phyloP scores from a whole-genome alignment of 1,140 invertebrate species.

The Riptortus pedestris region DNA sequence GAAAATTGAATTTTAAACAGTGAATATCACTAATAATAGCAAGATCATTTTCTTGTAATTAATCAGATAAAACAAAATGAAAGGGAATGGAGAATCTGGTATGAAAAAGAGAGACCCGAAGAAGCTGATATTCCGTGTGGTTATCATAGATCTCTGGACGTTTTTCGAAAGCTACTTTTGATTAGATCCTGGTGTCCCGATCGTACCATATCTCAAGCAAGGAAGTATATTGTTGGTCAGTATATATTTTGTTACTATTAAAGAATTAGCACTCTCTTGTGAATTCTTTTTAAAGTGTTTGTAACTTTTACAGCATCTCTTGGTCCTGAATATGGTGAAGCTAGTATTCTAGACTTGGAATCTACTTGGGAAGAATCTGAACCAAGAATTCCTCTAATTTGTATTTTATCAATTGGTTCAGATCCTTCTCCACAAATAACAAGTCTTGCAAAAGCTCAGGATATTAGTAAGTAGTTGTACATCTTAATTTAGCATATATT shows the following conservation, averaged over 20 bases:
- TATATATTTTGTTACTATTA: slow-evolving; percentile 1
- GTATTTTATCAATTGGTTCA: slow-evolving; percentile 87
- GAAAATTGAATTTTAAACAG: no score
- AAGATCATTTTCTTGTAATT: no score
- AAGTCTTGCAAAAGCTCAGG: slow-evolving; percentile 71
- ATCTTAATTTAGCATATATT: slow-evolving; percentile 4
- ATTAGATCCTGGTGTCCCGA: slow-evolving; percentile 93
- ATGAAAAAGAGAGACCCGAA: slow-evolving; percentile 88
- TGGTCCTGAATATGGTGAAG: slow-evolving; percentile 82
- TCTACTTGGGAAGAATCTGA: slow-evolving; percentile 81
- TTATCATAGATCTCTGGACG: slow-evolving; percentile 76
- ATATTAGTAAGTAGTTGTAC: slow-evolving; percentile 67
- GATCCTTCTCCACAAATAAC: slow-evolving; percentile 93
- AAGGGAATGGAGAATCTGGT: slow-evolving; percentile 86
- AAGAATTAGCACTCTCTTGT: no score
- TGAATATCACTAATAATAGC: no score
- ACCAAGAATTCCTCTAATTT: slow-evolving; percentile 76
- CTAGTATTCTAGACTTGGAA: slow-evolving; percentile 84
- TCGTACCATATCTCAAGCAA: slow-evolving; percentile 78
- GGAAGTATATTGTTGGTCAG: slow-evolving; percentile 73
- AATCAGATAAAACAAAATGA: slow-evolving; percentile 53
- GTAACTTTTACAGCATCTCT: slow-evolving; percentile 52
- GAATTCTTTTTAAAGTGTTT: no score
- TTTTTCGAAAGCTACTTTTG: slow-evolving; percentile 79
- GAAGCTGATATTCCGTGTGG: slow-evolving; percentile 84